A percentile compares a stretch with the other conserved stretches of the same genome.
Evolutionary conservation across 2,797 vertebrate species (phyloP).

Genomic region (Syncerus caffer): DNA sequence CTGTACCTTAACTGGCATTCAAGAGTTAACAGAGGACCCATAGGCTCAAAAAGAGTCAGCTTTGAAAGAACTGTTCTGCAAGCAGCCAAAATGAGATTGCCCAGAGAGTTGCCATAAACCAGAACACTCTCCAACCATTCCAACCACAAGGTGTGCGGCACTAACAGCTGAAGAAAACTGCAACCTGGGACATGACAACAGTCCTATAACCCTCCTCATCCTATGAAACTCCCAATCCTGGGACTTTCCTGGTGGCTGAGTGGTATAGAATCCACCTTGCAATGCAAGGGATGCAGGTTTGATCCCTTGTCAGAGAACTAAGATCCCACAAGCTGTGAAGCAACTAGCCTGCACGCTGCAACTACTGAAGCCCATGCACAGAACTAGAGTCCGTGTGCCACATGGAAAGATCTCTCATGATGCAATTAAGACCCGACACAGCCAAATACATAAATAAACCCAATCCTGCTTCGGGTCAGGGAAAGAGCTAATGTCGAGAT

Average conservation of each 20-base stretch:
- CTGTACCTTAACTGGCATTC: neutral
- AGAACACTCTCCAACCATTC: neutral
- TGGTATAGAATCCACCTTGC: neutral
- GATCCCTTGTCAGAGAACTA: neutral
- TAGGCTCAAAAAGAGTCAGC: neutral
- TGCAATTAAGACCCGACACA: neutral
- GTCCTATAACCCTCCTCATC: neutral
- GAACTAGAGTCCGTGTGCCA: neutral
- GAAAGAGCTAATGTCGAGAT: neutral
- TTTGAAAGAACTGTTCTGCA: neutral
- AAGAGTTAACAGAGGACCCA: neutral
- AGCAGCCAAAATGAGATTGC: neutral
- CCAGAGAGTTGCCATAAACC: neutral
- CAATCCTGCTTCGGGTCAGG: neutral
- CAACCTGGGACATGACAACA: neutral
- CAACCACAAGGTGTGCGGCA: neutral
- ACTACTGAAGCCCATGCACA: neutral
- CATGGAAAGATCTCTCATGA: neutral
- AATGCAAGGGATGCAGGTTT: neutral
- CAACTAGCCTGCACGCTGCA: neutral
- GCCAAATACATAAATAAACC: neutral
- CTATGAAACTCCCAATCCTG: neutral
- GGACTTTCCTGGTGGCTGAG: neutral
- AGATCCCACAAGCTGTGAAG: neutral
- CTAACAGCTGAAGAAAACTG: neutral